A percentile compares a stretch with the other conserved stretches of the same genome.
phyloP scores from a whole-genome alignment of 2,888 invertebrate species.

The Diploptera punctata region DNA sequence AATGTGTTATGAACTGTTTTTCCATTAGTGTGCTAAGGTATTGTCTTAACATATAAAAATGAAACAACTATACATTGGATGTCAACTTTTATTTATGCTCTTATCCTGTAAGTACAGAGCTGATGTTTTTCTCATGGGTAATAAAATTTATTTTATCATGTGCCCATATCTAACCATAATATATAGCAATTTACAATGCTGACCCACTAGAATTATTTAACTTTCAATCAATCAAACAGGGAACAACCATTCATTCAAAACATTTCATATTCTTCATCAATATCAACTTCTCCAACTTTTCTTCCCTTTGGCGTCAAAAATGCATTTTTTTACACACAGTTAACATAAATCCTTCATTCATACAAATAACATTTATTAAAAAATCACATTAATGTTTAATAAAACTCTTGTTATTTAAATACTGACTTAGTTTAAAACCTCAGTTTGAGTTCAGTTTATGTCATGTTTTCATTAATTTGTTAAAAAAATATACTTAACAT shows the following conservation, averaged over 20 bases:
- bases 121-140: slow-evolving; percentile 26
- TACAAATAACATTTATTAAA: slow-evolving; percentile 31
- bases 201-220: slow-evolving; percentile 32
- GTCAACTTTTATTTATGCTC: slow-evolving; percentile 36
- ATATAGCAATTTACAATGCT: slow-evolving; percentile 35
- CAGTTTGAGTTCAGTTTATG: slow-evolving; percentile 27
- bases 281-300: slow-evolving; percentile 27
- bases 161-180: slow-evolving; percentile 32
- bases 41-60: neutral
- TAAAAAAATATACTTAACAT: slow-evolving; percentile 14
- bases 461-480: slow-evolving; percentile 27
- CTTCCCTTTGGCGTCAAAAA: slow-evolving; percentile 41
- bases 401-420: slow-evolving; percentile 33
- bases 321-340: slow-evolving; percentile 21
- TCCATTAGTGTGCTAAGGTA: too few relatives aligned
- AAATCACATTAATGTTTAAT: slow-evolving; percentile 25
- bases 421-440: slow-evolving; percentile 37
- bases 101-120: slow-evolving; percentile 39
- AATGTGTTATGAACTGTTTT: too few relatives aligned
- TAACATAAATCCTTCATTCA: slow-evolving; percentile 18
- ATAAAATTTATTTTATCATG: slow-evolving; percentile 20
- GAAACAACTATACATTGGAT: neutral
- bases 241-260: slow-evolving; percentile 34
- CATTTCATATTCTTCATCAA: slow-evolving; percentile 19
- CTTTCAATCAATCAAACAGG: slow-evolving; percentile 17